Percentiles rank a stretch among this genome's conserved stretches.
Evolutionary conservation across 1,140 invertebrate genomes (phyloP).

Genomic region (Helicorthomorpha holstii): DNA sequence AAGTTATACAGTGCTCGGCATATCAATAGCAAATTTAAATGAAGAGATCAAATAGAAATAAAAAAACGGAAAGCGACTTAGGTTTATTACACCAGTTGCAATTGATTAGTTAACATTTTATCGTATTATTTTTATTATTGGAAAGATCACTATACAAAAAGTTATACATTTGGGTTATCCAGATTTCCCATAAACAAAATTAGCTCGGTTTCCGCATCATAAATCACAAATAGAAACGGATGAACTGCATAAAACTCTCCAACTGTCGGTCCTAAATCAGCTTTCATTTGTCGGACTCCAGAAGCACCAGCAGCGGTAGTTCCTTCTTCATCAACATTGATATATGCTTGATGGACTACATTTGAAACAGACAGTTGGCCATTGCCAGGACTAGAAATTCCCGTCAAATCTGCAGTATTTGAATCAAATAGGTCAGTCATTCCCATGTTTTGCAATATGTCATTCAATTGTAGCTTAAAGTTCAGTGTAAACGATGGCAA

Average conservation of each 20-base stretch:
- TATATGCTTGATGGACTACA: conserved; percentile 56
- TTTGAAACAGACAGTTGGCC: conserved; percentile 24
- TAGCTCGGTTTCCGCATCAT: background rate
- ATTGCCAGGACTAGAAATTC: conserved; percentile 31
- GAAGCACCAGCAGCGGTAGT: conserved; percentile 50
- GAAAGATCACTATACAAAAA: too few species aligned
- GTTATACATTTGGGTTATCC: background rate
- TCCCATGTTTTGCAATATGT: conserved; percentile 45
- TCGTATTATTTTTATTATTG: too few species aligned
- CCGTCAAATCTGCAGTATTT: conserved; percentile 38
- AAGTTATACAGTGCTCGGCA: too few species aligned
- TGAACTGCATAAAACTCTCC: background rate
- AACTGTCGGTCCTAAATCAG: background rate
- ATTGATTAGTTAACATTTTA: too few species aligned
- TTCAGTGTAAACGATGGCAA: conserved; percentile 69
- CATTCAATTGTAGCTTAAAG: conserved; percentile 39
- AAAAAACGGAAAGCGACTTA: too few species aligned
- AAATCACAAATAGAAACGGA: background rate
- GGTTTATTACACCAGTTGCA: too few species aligned
- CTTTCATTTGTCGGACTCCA: background rate
- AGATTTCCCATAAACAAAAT: background rate
- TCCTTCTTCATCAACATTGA: conserved; percentile 62
- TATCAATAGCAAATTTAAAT: too few species aligned
- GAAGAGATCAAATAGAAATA: too few species aligned
- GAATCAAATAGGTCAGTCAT: conserved; percentile 43